Conservation (phyloP, 2,797 vertebrate genomes). For the Pseudochirops cupreus region DNA sequence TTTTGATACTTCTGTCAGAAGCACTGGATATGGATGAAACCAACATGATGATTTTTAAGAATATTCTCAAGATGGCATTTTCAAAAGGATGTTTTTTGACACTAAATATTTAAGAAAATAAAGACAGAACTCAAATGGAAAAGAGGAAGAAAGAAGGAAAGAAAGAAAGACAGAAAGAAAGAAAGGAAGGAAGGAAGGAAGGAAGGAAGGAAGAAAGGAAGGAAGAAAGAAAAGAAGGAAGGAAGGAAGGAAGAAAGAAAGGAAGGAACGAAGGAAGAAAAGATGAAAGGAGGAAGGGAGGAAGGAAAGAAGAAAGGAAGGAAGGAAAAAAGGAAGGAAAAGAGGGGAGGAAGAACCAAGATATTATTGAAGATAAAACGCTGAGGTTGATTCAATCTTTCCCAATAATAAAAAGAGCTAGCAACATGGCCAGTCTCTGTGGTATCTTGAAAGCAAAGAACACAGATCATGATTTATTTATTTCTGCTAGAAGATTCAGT, state of each 20-base stretch:
- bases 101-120: not conserved
- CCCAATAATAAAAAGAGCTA: not conserved
- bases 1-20: not conserved
- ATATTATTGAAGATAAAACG: not conserved
- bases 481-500: conserved; percentile 38
- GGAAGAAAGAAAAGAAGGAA: too few relatives aligned
- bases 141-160: not conserved
- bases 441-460: conserved; percentile 5
- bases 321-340: not conserved
- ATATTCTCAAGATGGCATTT: not conserved
- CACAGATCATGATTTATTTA: not conserved
- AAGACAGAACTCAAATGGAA: not conserved
- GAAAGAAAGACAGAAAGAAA: too few relatives aligned
- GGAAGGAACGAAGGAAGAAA: too few relatives aligned
- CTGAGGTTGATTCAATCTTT: not conserved
- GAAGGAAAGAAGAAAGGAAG: too few relatives aligned
- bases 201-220: too few relatives aligned
- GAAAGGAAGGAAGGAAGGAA: too few relatives aligned
- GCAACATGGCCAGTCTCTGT: not conserved
- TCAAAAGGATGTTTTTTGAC: not conserved
- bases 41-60: not conserved
- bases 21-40: not conserved
- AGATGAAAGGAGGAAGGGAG: too few relatives aligned
- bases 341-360: not conserved
- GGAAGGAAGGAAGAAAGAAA: too few relatives aligned